These are phyloP conservation scores for Boloria euphrosyne DNA, from an alignment of 2,888 invertebrate genomes.

Conservation along the genomic window DNA sequence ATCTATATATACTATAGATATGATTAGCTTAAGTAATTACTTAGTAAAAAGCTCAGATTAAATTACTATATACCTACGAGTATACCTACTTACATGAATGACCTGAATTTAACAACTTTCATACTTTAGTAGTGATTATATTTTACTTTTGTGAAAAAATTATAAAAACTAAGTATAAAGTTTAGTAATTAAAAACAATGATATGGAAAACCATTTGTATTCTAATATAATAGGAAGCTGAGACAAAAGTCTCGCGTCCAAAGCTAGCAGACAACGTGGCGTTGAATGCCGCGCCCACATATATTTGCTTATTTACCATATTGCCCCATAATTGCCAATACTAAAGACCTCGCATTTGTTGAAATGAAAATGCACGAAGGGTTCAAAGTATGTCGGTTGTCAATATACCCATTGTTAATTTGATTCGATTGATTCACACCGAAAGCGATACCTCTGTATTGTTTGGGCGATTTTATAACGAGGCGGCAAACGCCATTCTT, in stretches of 20 bases:
- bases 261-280: constrained; percentile 43
- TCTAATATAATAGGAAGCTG: constrained; percentile 15
- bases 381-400: constrained; percentile 48
- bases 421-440: constrained; percentile 74
- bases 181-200: constrained; percentile 26
- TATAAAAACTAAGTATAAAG: background rate
- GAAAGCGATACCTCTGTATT: constrained; percentile 77
- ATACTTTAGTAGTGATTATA: too few relatives aligned
- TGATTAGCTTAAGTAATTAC: too few relatives aligned
- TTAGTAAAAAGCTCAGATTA: too few relatives aligned
- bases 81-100: too few relatives aligned
- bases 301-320: constrained; percentile 43
- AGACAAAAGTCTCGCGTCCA: constrained; percentile 21
- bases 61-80: too few relatives aligned
- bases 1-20: too few relatives aligned
- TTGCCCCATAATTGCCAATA: constrained; percentile 38
- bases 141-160: too few relatives aligned
- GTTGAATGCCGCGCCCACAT: constrained; percentile 47
- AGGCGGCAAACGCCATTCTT: constrained; percentile 73
- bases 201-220: constrained; percentile 23
- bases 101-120: too few relatives aligned
- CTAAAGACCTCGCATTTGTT: constrained; percentile 44
- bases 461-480: constrained; percentile 79
- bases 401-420: constrained; percentile 71
- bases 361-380: constrained; percentile 42